Evolutionary conservation across 2,797 vertebrate genomes (phyloP).

Genomic region (Enteromius viviparus): DNA sequence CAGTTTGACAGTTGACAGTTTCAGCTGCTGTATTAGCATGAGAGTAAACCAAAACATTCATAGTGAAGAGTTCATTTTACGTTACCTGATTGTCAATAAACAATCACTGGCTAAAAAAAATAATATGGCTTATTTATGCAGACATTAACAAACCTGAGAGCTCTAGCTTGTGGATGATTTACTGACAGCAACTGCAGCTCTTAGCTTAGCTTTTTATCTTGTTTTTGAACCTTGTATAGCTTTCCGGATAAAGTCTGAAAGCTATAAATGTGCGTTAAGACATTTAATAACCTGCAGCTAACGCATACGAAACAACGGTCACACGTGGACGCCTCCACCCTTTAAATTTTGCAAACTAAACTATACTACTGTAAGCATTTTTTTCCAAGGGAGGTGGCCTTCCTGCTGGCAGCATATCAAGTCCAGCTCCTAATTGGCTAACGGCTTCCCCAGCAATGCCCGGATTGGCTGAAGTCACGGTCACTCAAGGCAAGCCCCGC

Average conservation of each 20-base stretch:
- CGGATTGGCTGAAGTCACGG: slow-evolving; percentile 67
- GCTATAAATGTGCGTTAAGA: neutral
- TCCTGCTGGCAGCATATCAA: slow-evolving; percentile 31
- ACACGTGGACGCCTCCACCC: slow-evolving; percentile 52
- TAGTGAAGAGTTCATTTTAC: neutral
- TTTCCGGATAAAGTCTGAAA: neutral
- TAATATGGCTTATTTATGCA: neutral
- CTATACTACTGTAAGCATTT: slow-evolving; percentile 20
- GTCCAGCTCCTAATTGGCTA: slow-evolving; percentile 66
- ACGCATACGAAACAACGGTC: slow-evolving; percentile 2
- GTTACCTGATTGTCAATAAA: neutral
- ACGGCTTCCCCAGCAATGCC: neutral
- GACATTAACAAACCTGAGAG: neutral
- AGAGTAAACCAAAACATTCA: neutral
- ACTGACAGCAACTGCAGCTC: neutral
- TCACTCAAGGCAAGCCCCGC: slow-evolving; percentile 65
- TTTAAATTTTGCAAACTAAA: slow-evolving; percentile 41
- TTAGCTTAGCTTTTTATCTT: neutral
- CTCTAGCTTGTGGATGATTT: neutral
- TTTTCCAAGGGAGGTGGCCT: slow-evolving; percentile 22
- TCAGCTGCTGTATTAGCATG: neutral
- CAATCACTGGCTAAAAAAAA: neutral
- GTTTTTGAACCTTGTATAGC: neutral
- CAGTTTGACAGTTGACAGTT: neutral
- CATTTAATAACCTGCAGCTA: neutral